Base-by-base conservation (phyloP, 2,888 invertebrate species). In the Odontothrips loti region DNA sequence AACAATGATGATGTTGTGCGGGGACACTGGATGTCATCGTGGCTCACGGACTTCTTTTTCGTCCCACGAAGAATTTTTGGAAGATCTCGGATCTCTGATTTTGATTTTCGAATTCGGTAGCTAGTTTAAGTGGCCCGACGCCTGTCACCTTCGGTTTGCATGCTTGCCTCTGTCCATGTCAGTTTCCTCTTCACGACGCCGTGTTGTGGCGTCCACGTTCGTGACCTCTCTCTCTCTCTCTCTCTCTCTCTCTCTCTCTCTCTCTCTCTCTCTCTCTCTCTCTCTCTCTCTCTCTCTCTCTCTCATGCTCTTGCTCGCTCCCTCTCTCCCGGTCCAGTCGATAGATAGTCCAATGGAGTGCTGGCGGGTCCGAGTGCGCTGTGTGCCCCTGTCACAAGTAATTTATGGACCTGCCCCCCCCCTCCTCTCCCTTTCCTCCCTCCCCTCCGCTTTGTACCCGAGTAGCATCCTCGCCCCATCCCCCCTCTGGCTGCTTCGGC, bases 301-400 rank as follows among this genome's bases (percentile, higher is more conserved):
- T 51, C 34, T 2, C 34, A 17, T 6, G 58, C 15, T 58, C 20
- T 58, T 6, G 6, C 58, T 43, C 58, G 6, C 20, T 17, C 58
- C 17, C 58, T 20, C 58, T 11, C 6, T 6, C 20, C 20, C 20
- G 58, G 58, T 58, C 58, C 27, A 23, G 9, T 27, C 68, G 68
- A 75, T 75, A 75, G 68, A 75, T 75, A 27, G 68, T 23, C 68
- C 68, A 75, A 27, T 27, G 4, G 68, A 23, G 68, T 75, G 68
- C 68, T 75, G 68, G 68, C 68, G 23, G 68, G 68, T 68, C n/a
- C 68, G 58, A 58, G 58, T 58, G 58, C 58, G 17, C 68, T 23
- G 34, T 27, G 68, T 75, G 68, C 68, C 27, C 68, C 68, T 75
- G 68, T 75, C 68, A 75, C 68, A 75, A 75, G 68, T 27, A 75